Percentiles rank a stretch among this genome's conserved stretches.
Evolutionary conservation across 2,888 invertebrate species (phyloP).

Genomic region (Julus scandinavius): DNA sequence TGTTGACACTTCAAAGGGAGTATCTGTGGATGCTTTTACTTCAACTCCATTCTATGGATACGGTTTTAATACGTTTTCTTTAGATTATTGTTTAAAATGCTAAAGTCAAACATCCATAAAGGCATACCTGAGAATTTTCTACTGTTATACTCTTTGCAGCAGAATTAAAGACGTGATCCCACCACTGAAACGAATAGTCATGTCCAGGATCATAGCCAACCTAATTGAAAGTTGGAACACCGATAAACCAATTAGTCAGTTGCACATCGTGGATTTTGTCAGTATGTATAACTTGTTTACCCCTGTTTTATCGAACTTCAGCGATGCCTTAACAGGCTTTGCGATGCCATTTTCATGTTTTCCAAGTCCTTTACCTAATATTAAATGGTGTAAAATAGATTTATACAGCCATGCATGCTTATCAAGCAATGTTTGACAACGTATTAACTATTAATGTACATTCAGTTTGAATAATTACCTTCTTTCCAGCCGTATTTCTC

Average conservation of each 20-base stretch:
- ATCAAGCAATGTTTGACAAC: neutral
- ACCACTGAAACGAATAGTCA: conserved; percentile 17
- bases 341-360: conserved; percentile 18
- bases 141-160: conserved; percentile 17
- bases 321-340: neutral
- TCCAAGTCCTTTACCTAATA: conserved; percentile 44
- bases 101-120: neutral
- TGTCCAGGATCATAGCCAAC: conserved; percentile 40
- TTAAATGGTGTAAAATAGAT: neutral
- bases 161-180: conserved; percentile 31
- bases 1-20: neutral
- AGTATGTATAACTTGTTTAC: neutral
- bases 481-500: conserved; percentile 41
- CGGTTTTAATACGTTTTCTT: neutral
- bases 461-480: neutral
- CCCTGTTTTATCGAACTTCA: conserved; percentile 36
- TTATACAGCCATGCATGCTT: no score
- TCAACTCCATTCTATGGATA: conserved; percentile 28
- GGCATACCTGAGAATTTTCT: conserved; percentile 24
- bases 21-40: neutral
- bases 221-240: neutral
- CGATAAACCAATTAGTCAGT: neutral
- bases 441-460: neutral
- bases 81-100: neutral
- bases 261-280: neutral